phyloP scores from a whole-genome alignment of 2,888 invertebrate species.

The Lasioglossum zephyrum region DNA sequence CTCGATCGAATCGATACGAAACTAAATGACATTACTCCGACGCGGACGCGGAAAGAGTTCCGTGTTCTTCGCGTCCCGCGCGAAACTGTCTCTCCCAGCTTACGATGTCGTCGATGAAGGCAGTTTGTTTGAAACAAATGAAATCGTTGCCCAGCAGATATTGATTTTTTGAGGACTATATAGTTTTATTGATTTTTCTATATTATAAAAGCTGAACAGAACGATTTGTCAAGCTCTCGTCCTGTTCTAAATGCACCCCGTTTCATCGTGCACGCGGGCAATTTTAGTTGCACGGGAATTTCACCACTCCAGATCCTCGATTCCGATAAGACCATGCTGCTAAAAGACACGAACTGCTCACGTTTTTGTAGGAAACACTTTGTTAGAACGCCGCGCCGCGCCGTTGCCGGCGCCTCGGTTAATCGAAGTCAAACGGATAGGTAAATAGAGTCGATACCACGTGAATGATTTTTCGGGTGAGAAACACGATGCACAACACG shows the following conservation, averaged over 20 bases:
- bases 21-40: no score
- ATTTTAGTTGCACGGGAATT: background rate
- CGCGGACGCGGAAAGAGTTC: no score
- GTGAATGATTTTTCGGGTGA: background rate
- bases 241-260: conserved; percentile 20
- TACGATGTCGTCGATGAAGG: no score
- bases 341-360: conserved; percentile 12
- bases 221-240: conserved; percentile 29
- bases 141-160: no score
- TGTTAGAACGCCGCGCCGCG: background rate
- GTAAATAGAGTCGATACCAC: background rate
- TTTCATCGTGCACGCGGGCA: background rate
- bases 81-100: no score
- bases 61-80: no score
- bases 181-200: no score
- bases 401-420: background rate
- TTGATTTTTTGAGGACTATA: no score
- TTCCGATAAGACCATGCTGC: conserved; percentile 16
- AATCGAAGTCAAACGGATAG: conserved; percentile 18
- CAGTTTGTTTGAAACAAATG: no score
- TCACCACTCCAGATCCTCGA: background rate
- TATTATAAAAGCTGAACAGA: no score
- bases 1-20: no score
- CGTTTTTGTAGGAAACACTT: conserved; percentile 15
- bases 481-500: background rate